phyloP scores from a whole-genome alignment of 2,797 vertebrate genomes.

The Neoniphon sammara region DNA sequence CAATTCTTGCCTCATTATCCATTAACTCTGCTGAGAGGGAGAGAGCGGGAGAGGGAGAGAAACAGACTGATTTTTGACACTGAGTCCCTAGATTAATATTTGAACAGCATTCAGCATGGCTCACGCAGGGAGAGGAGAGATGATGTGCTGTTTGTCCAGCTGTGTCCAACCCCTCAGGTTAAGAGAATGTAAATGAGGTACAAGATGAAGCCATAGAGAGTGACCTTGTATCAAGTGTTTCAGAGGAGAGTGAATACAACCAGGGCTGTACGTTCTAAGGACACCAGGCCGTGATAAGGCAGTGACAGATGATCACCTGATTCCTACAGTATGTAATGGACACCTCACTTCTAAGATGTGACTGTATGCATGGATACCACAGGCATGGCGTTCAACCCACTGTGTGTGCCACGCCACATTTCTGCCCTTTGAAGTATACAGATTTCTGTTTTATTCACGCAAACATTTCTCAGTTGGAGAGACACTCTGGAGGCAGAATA shows the following conservation, averaged over 20 bases:
- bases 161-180: constrained; percentile 18
- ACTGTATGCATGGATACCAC: background rate
- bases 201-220: constrained; percentile 41
- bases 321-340: background rate
- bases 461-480: too few relatives aligned
- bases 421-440: background rate
- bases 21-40: constrained; percentile 44
- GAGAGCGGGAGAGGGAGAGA: constrained; percentile 20
- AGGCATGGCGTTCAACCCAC: constrained; percentile 16
- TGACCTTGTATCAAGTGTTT: constrained; percentile 59
- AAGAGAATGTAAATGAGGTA: constrained; percentile 64
- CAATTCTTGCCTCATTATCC: constrained; percentile 52
- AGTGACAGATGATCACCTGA: constrained; percentile 32
- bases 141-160: constrained; percentile 49
- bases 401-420: background rate
- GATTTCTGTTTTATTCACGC: too few relatives aligned
- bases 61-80: constrained; percentile 27
- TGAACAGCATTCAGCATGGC: constrained; percentile 28
- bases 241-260: constrained; percentile 32
- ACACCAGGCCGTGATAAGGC: constrained; percentile 16
- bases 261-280: background rate
- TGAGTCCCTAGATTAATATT: constrained; percentile 46
- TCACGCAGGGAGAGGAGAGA: constrained; percentile 11
- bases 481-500: too few relatives aligned
- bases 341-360: constrained; percentile 13